Evolutionary conservation across 1,140 invertebrate species (phyloP).

Genomic region (Myzus persicae): DNA sequence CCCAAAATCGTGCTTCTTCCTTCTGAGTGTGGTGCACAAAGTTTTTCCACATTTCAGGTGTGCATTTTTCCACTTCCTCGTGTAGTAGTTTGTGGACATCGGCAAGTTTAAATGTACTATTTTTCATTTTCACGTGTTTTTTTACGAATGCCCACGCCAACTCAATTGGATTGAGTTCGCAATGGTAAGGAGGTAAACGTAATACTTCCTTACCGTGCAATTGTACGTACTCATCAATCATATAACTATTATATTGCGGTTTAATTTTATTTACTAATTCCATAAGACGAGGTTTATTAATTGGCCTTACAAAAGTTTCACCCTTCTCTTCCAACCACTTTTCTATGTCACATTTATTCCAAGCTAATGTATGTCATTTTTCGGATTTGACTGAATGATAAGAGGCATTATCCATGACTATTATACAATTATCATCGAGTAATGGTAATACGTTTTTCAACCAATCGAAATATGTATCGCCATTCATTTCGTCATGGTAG

Average conservation of each 20-base stretch:
- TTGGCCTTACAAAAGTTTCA: background rate
- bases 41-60: conserved; percentile 23
- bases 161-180: conserved; percentile 64
- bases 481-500: background rate
- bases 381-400: background rate
- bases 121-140: conserved; percentile 61
- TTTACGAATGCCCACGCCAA: conserved; percentile 64
- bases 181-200: conserved; percentile 64
- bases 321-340: conserved; percentile 9
- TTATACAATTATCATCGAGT: background rate
- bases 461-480: background rate
- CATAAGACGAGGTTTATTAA: background rate
- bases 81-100: background rate
- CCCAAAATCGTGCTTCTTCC: background rate
- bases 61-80: background rate
- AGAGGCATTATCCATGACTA: no score
- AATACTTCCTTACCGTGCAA: conserved; percentile 60
- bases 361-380: background rate
- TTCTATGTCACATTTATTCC: background rate
- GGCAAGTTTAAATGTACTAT: conserved; percentile 42
- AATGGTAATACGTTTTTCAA: background rate
- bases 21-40: background rate
- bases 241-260: conserved; percentile 26
- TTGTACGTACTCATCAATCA: conserved; percentile 60
- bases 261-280: background rate